Base-by-base conservation (phyloP, 2,797 vertebrate species). In the Momotus momota region DNA sequence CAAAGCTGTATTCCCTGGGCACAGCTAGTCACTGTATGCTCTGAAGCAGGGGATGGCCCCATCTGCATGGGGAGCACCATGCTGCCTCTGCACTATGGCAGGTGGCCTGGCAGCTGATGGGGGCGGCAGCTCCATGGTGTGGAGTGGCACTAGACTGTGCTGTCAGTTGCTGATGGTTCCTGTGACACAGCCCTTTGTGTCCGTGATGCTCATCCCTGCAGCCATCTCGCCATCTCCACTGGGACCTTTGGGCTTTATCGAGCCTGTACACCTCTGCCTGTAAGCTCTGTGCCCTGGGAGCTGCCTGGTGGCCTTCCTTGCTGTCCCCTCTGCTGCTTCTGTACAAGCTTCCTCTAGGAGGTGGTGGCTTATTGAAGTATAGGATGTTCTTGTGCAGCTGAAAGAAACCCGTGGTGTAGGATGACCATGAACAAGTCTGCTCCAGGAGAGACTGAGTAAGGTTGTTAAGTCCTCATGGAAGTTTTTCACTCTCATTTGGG, bases 81-180 rank as follows among this genome's bases (percentile, higher is more conserved):
- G 2, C 26, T 48, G 35, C 14, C 57, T 29, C 33, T 40, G 38
- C 3, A 1, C 41, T 73, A 16, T 0, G 26, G 46, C 0, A 1
- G 9, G 25, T 52, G 46, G 19, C 23, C 27, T 2, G 1, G 69
- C 15, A 62, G 75, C 79, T 64, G 52, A 26, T 48, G 49, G 18
- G 65, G 18, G 65, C 31, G 40, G 57, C 49, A 64, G 23, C 57
- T 83, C 16, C 0, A 0, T 49, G 41, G 5, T 18, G 31, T 7
- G 17, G 33, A 29, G 33, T 51, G 33, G 22, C 25, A 31, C 60
- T 69, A 45, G 45, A 8, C 40, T 33, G 45, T 6, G 14, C 35
- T 45, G 35, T 60, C 0, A 1, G 17, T 31, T 2, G 0, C 46
- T 70, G 38, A 12, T 8, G 10, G 1, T 33, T 83, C 49, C 17